Percentiles rank a stretch among this genome's conserved stretches.
phyloP scores from a whole-genome alignment of 2,797 vertebrate genomes.

The Schizopygopsis pylzovi region DNA sequence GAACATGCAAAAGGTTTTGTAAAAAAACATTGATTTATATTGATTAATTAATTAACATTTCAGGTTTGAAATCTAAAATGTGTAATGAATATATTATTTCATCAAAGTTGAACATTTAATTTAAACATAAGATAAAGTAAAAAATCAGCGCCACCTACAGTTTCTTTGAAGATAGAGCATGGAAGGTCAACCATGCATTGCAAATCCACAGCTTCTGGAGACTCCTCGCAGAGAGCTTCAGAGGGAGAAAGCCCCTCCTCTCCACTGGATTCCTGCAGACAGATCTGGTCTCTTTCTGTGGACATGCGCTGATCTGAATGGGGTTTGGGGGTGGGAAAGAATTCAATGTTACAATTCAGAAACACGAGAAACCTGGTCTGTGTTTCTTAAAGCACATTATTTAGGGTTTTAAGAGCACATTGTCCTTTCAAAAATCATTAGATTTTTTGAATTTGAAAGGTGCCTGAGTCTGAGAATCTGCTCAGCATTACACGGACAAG shows the following conservation, averaged over 20 bases:
- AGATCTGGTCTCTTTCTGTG: slow-evolving; percentile 16
- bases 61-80: not conserved
- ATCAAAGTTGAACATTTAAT: not conserved
- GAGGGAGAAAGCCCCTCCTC: slow-evolving; percentile 48
- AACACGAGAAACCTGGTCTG: slow-evolving; percentile 12
- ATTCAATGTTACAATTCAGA: slow-evolving; percentile 2
- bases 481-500: not conserved
- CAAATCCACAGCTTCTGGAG: slow-evolving; percentile 53
- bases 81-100: not conserved
- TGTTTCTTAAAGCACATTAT: not conserved
- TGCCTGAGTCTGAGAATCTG: not conserved
- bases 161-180: slow-evolving; percentile 48
- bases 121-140: not conserved
- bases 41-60: not conserved
- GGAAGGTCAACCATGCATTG: slow-evolving; percentile 51
- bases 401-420: not conserved
- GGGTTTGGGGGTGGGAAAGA: not conserved
- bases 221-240: slow-evolving; percentile 54
- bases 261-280: slow-evolving; percentile 30
- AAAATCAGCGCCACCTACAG: slow-evolving; percentile 62
- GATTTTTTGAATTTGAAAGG: not conserved
- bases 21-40: too few species aligned
- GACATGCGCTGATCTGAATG: slow-evolving; percentile 29
- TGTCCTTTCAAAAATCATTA: not conserved
- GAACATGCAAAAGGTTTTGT: too few species aligned